Percentiles rank a stretch among this genome's conserved stretches.
phyloP scores from a whole-genome alignment of 1,140 invertebrate species.

The Hesperophylax magnus region DNA sequence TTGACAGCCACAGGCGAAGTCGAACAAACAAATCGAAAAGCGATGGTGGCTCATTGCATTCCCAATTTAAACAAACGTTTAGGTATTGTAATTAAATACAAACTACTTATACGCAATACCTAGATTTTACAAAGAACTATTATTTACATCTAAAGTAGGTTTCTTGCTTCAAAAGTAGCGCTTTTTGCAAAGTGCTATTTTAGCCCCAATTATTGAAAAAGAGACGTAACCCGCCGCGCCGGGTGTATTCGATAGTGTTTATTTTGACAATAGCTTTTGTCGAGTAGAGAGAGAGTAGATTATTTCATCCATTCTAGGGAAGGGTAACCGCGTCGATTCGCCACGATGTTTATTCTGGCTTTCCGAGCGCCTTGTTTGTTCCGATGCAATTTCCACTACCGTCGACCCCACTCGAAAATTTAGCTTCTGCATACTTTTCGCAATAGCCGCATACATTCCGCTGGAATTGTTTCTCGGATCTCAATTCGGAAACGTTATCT shows the following conservation, averaged over 20 bases:
- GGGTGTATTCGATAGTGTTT: constrained; percentile 47
- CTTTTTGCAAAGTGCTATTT: neutral
- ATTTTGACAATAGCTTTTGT: constrained; percentile 53
- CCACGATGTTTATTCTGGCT: constrained; percentile 49
- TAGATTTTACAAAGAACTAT: no score
- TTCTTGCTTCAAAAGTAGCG: neutral
- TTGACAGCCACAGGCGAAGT: constrained; percentile 33
- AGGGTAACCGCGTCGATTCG: constrained; percentile 32
- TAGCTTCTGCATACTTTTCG: constrained; percentile 41
- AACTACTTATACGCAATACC: neutral
- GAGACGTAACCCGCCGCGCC: constrained; percentile 29
- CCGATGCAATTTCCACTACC: constrained; percentile 52
- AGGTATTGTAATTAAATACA: neutral
- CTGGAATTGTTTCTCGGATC: neutral
- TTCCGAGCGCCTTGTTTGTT: constrained; percentile 43
- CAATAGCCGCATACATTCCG: constrained; percentile 7
- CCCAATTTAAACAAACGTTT: constrained; percentile 36
- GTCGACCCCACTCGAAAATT: constrained; percentile 32
- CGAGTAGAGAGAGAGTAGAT: neutral
- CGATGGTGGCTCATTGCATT: constrained; percentile 39
- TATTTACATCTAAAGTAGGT: neutral
- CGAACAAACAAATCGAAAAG: constrained; percentile 30
- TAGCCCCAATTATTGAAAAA: constrained; percentile 29
- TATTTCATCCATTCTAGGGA: constrained; percentile 15
- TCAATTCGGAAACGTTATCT: constrained; percentile 13